A percentile compares a stretch with the other conserved stretches of the same genome.
Conservation (phyloP, 1,140 invertebrate genomes). For the Ylistrum balloti region DNA sequence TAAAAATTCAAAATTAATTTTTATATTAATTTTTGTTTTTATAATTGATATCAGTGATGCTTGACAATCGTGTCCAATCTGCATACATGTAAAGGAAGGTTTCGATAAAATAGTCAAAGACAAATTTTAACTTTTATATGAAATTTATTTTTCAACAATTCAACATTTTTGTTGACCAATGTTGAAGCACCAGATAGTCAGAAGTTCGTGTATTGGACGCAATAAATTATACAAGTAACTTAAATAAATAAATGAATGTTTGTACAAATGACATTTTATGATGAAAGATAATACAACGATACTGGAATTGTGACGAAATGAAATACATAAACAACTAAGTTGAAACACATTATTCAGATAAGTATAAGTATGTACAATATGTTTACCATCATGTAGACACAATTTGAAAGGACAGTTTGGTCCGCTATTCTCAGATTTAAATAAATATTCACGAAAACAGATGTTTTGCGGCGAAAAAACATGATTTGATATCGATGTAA, state of each 20-base stretch:
- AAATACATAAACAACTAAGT: background rate
- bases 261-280: conserved; percentile 21
- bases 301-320: conserved; percentile 24
- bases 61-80: background rate
- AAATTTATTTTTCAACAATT: conserved; percentile 40
- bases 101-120: background rate
- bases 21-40: too few relatives aligned
- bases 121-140: background rate
- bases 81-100: too few relatives aligned
- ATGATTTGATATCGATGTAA: background rate
- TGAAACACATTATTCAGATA: conserved; percentile 28
- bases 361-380: background rate
- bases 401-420: background rate
- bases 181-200: conserved; percentile 38
- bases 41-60: too few relatives aligned
- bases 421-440: background rate
- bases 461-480: background rate
- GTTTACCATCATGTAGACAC: background rate
- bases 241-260: conserved; percentile 31
- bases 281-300: background rate
- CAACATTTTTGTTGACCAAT: conserved; percentile 32
- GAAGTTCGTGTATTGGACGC: conserved; percentile 10
- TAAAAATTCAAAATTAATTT: too few relatives aligned
- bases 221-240: background rate
- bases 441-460: background rate